Conservation (phyloP, 2,888 invertebrate species). For the Drosophila macrospina region DNA sequence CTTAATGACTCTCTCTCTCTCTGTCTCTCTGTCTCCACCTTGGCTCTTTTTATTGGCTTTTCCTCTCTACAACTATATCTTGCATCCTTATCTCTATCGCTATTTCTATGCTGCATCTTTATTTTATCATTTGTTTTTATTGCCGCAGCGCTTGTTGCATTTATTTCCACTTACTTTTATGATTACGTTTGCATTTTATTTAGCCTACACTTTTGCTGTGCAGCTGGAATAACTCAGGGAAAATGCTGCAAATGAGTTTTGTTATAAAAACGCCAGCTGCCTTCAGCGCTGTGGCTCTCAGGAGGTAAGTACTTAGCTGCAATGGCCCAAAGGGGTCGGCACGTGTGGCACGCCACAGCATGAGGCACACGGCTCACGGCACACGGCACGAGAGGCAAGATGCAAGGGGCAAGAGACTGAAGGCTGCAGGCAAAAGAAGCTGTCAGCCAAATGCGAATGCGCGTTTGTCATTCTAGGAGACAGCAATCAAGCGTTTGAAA, state of each 20-base stretch:
- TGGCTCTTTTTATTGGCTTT: too few relatives aligned
- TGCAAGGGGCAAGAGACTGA: constrained; percentile 37
- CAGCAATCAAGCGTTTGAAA: constrained; percentile 50
- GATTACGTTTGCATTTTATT: constrained; percentile 66
- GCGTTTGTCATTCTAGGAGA: constrained; percentile 59
- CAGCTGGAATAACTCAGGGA: constrained; percentile 57
- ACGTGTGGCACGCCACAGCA: constrained; percentile 60
- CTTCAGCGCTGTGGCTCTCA: constrained; percentile 6
- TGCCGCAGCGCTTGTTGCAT: constrained; percentile 50
- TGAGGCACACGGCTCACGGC: constrained; percentile 47
- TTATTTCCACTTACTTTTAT: constrained; percentile 70
- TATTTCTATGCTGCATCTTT: constrained; percentile 31
- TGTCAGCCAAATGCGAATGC: constrained; percentile 60
- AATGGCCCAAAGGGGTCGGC: constrained; percentile 61
- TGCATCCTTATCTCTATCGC: neutral
- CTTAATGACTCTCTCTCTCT: constrained; percentile 35
- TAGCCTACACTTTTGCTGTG: constrained; percentile 49
- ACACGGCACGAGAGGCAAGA: too few relatives aligned
- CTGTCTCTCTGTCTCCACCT: too few relatives aligned
- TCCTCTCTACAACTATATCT: neutral
- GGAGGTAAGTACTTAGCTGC: constrained; percentile 22
- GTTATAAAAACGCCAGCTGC: constrained; percentile 35
- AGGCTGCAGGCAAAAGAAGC: constrained; percentile 26
- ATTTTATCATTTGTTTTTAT: constrained; percentile 58
- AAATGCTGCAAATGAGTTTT: constrained; percentile 51